Evolutionary conservation across 2,888 invertebrate genomes (phyloP), one percentile per base, ranked within the genome.

Genomic region (Polyploca ridens): DNA sequence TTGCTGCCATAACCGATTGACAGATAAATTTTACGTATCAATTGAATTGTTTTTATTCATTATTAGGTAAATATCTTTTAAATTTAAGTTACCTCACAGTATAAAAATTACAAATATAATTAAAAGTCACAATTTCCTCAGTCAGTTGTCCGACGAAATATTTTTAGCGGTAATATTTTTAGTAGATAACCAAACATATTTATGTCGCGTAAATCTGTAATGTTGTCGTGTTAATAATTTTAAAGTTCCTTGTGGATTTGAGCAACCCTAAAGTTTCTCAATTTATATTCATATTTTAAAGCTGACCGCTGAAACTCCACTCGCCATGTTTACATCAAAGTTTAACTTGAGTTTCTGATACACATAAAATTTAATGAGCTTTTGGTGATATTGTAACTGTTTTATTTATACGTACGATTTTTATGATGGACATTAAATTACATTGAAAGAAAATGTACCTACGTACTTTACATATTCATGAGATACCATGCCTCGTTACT

Each of bases 221-320:
- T 72, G 78, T 77, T 81, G 78, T 82, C 81, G 78, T 83, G 86
- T 87, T 90, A 88, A 89, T 90, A 85, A 90, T 89, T 90, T 91
- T 88, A 90, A 89, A 90, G 89, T 89, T 88, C 75, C 75, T 71
- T 63, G 72, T 83, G 83, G 83, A 90, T 88, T 87, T 86, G 78
- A 87, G 83, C 85, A 84, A 85, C 89, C 89, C 88, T 75, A 88
- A 92, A 92, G 84, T 92, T 92, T 90, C 81, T 76, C 88, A 89
- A 92, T 91, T 90, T 91, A 90, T 92, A 92, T 92, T 91, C 90
- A 92, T 92, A 91, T 91, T 91, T 91, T 87, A 90, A 88, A 86
- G 85, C 86, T 86, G 86, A 86, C 86, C 87, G 83, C 74, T 79
- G 76, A 81, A 87, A 86, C 86, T 85, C 79, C 65, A 54, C 54